Evolutionary conservation across 2,113 vertebrate genomes (phyloP), one percentile per base, ranked within the genome.

Genomic region (Gobius niger): DNA sequence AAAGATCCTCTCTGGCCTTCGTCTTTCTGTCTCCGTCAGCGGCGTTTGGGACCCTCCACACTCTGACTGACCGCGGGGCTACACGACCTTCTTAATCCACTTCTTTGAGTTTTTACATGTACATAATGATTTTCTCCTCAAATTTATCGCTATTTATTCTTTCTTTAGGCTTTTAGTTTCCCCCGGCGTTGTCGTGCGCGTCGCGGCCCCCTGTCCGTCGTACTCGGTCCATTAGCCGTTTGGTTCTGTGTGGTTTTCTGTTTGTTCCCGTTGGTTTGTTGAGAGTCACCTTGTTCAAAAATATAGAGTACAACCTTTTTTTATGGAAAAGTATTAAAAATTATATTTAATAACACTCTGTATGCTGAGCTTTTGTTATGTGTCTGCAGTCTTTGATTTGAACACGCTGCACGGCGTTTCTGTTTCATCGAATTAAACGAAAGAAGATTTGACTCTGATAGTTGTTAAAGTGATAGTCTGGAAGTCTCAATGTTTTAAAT

Each of bases 271-370:
- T 87, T 76, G 81, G 77, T 85, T 81, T 89, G 85, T 89, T 83
- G 82, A 87, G 84, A 85, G 87, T 86, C 79, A 85, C 88, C 84
- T 76, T 86, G 80, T 90, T 89, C 82, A 84, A 74, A 85, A 75
- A 34, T 76, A 87, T 85, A 73, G 88, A 89, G 76, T 79, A 84
- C 76, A 84, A 41, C 81, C 80, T 83, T 65, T 84, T 84, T 85
- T 85, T 88, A 83, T 81, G 90, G 87, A 89, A 90, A 91, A 90
- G 77, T 87, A 89, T 90, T 90, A 91, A 90, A 34, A 89, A 90
- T 19, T 54, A 54, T 83, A 62, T 83, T 84, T 34, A 57, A 64
- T 59, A 34, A 10, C 15, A 65, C 62, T 5, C 11, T 15, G 47
- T 24, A 18, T 54, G 52, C 3, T 12, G 9, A 18, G 51, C 8